Evolutionary conservation across 2,113 vertebrate species (phyloP).

Genomic region (Furnarius figulus): DNA sequence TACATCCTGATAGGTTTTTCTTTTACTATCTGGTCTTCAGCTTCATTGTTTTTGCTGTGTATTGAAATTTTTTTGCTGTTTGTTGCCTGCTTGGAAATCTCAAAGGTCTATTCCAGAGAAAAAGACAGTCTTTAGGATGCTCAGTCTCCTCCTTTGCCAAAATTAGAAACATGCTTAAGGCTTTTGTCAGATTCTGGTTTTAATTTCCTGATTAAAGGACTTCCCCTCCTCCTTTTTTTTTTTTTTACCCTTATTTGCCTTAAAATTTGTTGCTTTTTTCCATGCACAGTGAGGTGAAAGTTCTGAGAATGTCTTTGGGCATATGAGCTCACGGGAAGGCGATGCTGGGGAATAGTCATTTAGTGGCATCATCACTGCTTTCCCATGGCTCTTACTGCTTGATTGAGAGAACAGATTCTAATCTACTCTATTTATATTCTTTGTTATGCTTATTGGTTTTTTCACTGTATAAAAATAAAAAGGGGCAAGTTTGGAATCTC

Average conservation of each 20-base stretch:
- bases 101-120: not conserved
- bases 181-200: conserved; percentile 17
- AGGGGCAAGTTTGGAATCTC: not conserved
- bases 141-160: not conserved
- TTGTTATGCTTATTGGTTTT: not conserved
- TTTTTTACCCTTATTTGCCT: not conserved
- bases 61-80: not conserved
- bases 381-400: not conserved
- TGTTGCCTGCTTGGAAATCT: not conserved
- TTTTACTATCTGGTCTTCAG: not conserved
- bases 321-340: not conserved
- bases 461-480: not conserved
- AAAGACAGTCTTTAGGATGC: not conserved
- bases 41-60: not conserved
- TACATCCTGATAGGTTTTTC: not conserved
- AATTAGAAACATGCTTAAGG: conserved; percentile 8
- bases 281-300: not conserved
- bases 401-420: not conserved
- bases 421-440: not conserved
- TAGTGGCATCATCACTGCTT: not conserved
- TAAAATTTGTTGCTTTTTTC: not conserved
- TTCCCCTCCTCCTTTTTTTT: not conserved
- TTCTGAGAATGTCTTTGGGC: not conserved
- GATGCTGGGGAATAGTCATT: not conserved
- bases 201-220: conserved; percentile 36